Percentiles rank a stretch among this genome's conserved stretches.
These are phyloP conservation scores for Drosophila rubida DNA, from an alignment of 2,888 invertebrate genomes.

Conservation along the genomic window DNA sequence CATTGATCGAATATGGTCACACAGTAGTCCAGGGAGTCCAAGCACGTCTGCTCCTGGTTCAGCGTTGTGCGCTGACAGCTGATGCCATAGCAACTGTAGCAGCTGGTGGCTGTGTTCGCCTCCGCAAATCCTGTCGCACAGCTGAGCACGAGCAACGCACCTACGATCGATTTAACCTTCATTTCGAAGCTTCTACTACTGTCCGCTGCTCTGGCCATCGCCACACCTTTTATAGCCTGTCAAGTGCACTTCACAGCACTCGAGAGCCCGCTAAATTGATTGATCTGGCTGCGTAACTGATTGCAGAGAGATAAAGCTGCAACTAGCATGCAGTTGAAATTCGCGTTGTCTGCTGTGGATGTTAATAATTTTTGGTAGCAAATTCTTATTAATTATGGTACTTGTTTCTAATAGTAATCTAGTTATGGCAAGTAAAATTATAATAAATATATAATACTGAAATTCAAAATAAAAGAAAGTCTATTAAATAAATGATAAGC, in stretches of 20 bases:
- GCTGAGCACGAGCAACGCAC: slow-evolving; percentile 36
- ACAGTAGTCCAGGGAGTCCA: slow-evolving; percentile 81
- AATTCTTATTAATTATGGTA: too few relatives aligned
- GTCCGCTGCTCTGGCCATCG: slow-evolving; percentile 25
- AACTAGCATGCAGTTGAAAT: not conserved
- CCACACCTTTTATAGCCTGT: slow-evolving; percentile 60
- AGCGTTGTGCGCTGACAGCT: slow-evolving; percentile 75
- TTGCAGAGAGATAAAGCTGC: slow-evolving; percentile 1
- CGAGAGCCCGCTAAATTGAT: slow-evolving; percentile 16
- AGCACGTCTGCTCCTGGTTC: slow-evolving; percentile 61
- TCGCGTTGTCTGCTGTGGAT: too few relatives aligned
- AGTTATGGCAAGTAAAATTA: too few relatives aligned
- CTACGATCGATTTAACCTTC: slow-evolving; percentile 47
- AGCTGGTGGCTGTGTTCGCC: slow-evolving; percentile 69
- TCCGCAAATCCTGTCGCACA: slow-evolving; percentile 35
- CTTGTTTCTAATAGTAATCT: too few relatives aligned
- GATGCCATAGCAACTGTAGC: slow-evolving; percentile 80
- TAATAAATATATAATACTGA: too few relatives aligned
- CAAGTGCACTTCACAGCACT: slow-evolving; percentile 55
- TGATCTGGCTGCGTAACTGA: slow-evolving; percentile 14
- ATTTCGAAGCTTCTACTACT: slow-evolving; percentile 51
- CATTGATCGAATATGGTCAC: slow-evolving; percentile 81
- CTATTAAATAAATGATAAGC: too few relatives aligned
- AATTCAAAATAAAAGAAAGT: too few relatives aligned
- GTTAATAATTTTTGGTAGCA: too few relatives aligned